phyloP scores from a whole-genome alignment of 1,140 invertebrate species.

The Colletes gigas region DNA sequence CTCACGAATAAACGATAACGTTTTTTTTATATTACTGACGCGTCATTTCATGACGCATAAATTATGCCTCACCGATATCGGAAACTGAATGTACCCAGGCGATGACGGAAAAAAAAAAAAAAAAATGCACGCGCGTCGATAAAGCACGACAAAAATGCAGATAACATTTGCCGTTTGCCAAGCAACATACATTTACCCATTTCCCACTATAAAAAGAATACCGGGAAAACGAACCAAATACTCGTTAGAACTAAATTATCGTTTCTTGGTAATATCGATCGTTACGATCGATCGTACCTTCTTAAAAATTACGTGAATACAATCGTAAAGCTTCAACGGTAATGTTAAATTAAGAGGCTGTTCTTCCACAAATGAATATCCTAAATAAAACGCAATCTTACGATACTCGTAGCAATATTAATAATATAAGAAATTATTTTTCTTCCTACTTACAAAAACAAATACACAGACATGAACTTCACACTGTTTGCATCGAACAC shows the following conservation, averaged over 20 bases:
- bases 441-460: constrained; percentile 34
- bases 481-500: constrained; percentile 26
- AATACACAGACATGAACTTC: constrained; percentile 51
- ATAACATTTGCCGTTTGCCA: constrained; percentile 11
- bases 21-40: too few species aligned
- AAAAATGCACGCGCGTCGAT: constrained; percentile 11
- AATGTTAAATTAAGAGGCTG: constrained; percentile 39
- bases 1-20: too few species aligned
- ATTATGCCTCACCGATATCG: constrained; percentile 2
- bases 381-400: constrained; percentile 40
- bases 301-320: not conserved
- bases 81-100: not conserved
- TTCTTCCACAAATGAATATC: constrained; percentile 54
- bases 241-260: constrained; percentile 31
- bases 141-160: constrained; percentile 34
- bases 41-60: not conserved
- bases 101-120: not conserved
- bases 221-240: not conserved
- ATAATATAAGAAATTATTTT: constrained; percentile 35
- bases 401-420: constrained; percentile 20
- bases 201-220: not conserved
- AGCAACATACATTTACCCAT: constrained; percentile 9
- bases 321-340: constrained; percentile 22
- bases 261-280: constrained; percentile 2
- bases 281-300: not conserved